Evolutionary conservation across 2,888 invertebrate genomes (phyloP), one percentile per base, ranked within the genome.

Genomic region (Drosophila atripex): DNA sequence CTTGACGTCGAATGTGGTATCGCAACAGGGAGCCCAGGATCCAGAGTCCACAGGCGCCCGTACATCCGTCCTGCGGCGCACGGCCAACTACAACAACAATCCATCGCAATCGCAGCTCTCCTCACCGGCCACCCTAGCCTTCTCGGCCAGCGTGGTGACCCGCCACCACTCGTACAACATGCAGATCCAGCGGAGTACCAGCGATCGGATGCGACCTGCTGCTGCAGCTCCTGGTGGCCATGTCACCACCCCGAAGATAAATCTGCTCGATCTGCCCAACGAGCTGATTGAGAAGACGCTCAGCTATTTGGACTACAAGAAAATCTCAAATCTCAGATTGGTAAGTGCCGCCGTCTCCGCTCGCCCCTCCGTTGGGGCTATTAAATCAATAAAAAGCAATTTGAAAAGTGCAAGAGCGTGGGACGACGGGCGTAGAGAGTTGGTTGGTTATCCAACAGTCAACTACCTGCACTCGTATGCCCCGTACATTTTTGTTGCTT

Each of bases 271-370:
- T 91, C 92, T 97, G 88, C 97, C 97, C 21, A 93, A 94, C 78
- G 97, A 97, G 92, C 93, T 97, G 76, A 92, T 96, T 71, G 95
- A 96, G 89, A 96, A 96, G 91, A 95, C 97, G 78, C 94, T 96
- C 80, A 93, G 94, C 73, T 95, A 94, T 89, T 91, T 96, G 86
- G 94, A 94, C 78, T 97, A 94, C 91, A 96, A 96, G 91, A 94
- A 93, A 89, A 94, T 96, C 78, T 95, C 96, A 66, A 95, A 96
- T 88, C 91, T 96, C 78, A 94, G 97, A 92, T 93, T 95, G 93
- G 97, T 97, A 93, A 95, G 94, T 93, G 46, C 51, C 35, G 14
- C 23, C n/a, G n/a, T 12, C 21, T 12, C 23, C 2, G 21, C 9
- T 8, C n/a, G 45, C n/a, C 32, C 28, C 14, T 43, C 6, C 41